A percentile compares a stretch with the other conserved stretches of the same genome.
Evolutionary conservation across 2,113 vertebrate genomes (phyloP).

Genomic region (Colaptes auratus): DNA sequence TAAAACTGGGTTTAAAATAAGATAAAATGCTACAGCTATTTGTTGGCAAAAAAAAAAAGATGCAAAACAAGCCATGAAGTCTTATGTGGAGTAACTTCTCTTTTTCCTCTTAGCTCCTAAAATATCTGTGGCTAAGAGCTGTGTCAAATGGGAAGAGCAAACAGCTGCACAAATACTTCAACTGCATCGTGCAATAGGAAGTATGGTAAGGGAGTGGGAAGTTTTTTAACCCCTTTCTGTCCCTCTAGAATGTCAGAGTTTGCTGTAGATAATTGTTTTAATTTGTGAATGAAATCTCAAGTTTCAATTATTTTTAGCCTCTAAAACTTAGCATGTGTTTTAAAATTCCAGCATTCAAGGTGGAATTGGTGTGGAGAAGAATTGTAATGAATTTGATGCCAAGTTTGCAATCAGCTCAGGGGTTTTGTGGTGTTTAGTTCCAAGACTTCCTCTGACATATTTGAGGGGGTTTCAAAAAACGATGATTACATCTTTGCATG

Average conservation of each 20-base stretch:
- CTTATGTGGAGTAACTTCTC: not conserved
- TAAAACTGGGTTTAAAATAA: not conserved
- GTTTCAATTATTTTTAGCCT: not conserved
- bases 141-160: constrained; percentile 93
- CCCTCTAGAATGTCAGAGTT: not conserved
- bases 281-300: not conserved
- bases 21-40: not conserved
- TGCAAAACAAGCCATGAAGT: not conserved
- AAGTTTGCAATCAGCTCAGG: not conserved
- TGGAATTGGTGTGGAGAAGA: not conserved
- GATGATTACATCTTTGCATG: not conserved
- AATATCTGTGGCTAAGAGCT: constrained; percentile 81
- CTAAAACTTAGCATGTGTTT: not conserved
- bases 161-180: constrained; percentile 83
- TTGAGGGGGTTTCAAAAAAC: not conserved
- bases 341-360: not conserved
- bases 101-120: constrained; percentile 84
- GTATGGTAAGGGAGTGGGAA: constrained; percentile 75
- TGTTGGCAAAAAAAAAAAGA: not conserved
- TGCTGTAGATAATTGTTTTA: not conserved
- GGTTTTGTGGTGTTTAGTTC: not conserved
- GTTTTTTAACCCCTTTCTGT: not conserved
- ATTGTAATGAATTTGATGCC: not conserved
- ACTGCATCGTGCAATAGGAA: constrained; percentile 86
- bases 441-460: not conserved